These are phyloP conservation scores for Meteorus cinctellus DNA, from an alignment of 2,888 invertebrate genomes.

Conservation along the genomic window DNA sequence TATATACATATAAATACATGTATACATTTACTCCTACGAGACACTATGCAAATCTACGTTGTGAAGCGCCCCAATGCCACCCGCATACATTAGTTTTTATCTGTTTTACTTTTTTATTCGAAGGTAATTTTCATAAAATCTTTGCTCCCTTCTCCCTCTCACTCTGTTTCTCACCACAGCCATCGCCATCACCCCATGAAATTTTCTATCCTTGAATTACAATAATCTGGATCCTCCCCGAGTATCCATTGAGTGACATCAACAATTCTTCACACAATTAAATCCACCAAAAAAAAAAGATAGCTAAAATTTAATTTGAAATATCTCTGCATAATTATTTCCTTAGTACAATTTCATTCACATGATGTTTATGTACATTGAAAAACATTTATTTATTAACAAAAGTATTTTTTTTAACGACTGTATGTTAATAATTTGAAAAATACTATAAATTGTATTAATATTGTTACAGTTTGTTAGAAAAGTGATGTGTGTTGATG, in stretches of 20 bases:
- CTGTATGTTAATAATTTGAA: too few relatives aligned
- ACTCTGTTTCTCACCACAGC: background rate
- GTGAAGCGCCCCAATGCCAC: conserved; percentile 45
- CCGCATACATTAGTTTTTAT: conserved; percentile 71
- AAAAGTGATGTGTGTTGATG: background rate
- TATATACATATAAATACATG: conserved; percentile 10
- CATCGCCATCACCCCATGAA: background rate
- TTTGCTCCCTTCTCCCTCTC: conserved; percentile 25
- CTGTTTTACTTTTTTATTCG: conserved; percentile 66
- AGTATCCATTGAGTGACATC: background rate
- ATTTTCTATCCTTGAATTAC: background rate
- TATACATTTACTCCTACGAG: conserved; percentile 19
- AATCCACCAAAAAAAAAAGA: background rate
- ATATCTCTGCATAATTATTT: background rate
- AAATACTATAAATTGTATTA: too few relatives aligned
- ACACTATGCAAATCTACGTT: conserved; percentile 64
- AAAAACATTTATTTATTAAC: too few relatives aligned
- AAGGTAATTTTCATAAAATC: conserved; percentile 69
- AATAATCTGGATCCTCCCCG: background rate
- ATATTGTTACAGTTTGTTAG: background rate
- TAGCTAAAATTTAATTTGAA: background rate
- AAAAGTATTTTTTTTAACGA: too few relatives aligned
- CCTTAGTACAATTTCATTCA: too few relatives aligned
- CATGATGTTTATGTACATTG: too few relatives aligned
- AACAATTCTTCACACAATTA: background rate